Evolutionary conservation across 2,113 vertebrate genomes (phyloP).

Genomic region (Percina caprodes): DNA sequence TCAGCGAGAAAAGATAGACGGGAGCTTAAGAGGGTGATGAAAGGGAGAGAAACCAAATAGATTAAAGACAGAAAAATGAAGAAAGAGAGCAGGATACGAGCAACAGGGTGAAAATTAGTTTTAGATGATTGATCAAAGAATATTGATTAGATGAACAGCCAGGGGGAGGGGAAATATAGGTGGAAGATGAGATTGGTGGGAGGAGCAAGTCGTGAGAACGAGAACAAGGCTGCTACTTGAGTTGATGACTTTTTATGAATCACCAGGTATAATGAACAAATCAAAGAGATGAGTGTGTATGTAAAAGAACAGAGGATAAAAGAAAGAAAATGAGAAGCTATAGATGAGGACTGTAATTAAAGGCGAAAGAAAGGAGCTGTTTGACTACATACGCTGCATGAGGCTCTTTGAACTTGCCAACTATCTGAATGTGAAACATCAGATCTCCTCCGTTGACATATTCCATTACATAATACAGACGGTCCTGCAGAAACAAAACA

Average conservation of each 20-base stretch:
- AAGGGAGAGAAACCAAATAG: slow-evolving; percentile 69
- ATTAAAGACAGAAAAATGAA: slow-evolving; percentile 64
- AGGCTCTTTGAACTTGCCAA: slow-evolving; percentile 95
- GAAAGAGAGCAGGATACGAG: slow-evolving; percentile 60
- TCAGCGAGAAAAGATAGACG: slow-evolving; percentile 22
- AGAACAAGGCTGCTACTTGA: slow-evolving; percentile 29
- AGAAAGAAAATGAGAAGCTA: slow-evolving; percentile 46
- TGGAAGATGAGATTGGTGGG: slow-evolving; percentile 57
- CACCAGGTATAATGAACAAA: slow-evolving; percentile 65
- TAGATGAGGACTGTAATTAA: slow-evolving; percentile 50
- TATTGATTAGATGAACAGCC: slow-evolving; percentile 72
- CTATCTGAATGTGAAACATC: slow-evolving; percentile 95
- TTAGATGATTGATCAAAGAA: slow-evolving; percentile 76
- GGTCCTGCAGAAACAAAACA: slow-evolving; percentile 84
- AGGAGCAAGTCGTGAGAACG: slow-evolving; percentile 30
- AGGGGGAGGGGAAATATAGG: slow-evolving; percentile 30
- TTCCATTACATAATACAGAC: slow-evolving; percentile 95
- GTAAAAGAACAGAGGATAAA: slow-evolving; percentile 42
- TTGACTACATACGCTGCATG: slow-evolving; percentile 89
- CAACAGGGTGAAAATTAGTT: slow-evolving; percentile 51
- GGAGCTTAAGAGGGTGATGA: slow-evolving; percentile 70
- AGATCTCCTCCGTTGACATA: slow-evolving; percentile 94
- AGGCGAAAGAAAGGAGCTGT: slow-evolving; percentile 39
- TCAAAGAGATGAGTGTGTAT: slow-evolving; percentile 35
- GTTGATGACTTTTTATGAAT: slow-evolving; percentile 54